Conservation (phyloP, 2,888 invertebrate genomes). For the Dendrolimus houi region DNA sequence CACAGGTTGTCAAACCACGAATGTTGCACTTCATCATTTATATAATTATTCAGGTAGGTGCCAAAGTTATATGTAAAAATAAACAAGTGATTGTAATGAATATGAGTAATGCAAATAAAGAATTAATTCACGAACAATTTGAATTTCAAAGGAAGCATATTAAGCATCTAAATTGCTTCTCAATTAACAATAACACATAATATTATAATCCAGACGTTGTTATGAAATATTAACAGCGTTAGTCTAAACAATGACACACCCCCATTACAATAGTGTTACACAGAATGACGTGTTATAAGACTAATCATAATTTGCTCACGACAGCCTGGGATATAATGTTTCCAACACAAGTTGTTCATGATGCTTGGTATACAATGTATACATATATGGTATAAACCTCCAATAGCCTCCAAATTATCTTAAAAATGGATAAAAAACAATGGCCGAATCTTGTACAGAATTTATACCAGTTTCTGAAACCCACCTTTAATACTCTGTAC, state of each 20-base stretch:
- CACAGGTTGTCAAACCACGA: too few species aligned
- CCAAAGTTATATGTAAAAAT: not conserved
- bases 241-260: slow-evolving; percentile 49
- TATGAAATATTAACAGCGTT: slow-evolving; percentile 17
- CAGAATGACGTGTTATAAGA: slow-evolving; percentile 19
- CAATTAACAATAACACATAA: not conserved
- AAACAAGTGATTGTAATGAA: not conserved
- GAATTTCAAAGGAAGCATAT: not conserved
- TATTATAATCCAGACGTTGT: not conserved
- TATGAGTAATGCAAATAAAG: not conserved
- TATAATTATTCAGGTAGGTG: too few species aligned
- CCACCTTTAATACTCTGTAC: too few species aligned
- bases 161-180: not conserved
- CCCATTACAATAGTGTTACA: slow-evolving; percentile 25
- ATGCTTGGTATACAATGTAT: too few species aligned
- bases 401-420: too few species aligned
- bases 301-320: not conserved
- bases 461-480: too few species aligned
- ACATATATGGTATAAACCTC: too few species aligned
- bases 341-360: too few species aligned
- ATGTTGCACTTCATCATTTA: too few species aligned
- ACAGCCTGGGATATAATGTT: not conserved
- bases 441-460: too few species aligned
- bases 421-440: too few species aligned
- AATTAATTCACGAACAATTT: not conserved